Percentiles rank a stretch among this genome's conserved stretches.
Conservation (phyloP, 2,888 invertebrate genomes). For the Hedya salicella region DNA sequence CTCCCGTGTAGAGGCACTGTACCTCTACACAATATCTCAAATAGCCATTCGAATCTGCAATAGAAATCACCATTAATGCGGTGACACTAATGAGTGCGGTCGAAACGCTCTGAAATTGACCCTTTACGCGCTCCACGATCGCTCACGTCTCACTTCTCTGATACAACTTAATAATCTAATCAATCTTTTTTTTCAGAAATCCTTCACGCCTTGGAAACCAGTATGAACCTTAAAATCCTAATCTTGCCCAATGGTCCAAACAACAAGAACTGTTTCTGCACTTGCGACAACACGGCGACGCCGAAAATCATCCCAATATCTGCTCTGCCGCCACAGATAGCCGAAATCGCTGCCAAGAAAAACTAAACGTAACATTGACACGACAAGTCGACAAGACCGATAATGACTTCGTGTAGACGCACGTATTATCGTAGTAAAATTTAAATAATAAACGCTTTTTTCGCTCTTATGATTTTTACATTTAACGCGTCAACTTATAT, state of each 20-base stretch:
- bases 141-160: too few species aligned
- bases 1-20: too few species aligned
- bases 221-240: constrained; percentile 59
- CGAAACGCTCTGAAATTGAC: too few species aligned
- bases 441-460: too few species aligned
- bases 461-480: too few species aligned
- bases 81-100: too few species aligned
- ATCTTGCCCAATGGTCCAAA: constrained; percentile 59
- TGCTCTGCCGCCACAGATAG: constrained; percentile 48
- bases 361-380: constrained; percentile 27
- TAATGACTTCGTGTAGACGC: background rate
- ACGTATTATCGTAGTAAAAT: background rate
- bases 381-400: background rate
- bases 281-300: constrained; percentile 54
- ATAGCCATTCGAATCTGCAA: too few species aligned
- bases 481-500: too few species aligned
- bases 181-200: constrained; percentile 57
- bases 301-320: constrained; percentile 57
- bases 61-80: too few species aligned
- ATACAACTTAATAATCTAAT: too few species aligned
- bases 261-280: constrained; percentile 65
- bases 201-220: constrained; percentile 59
- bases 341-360: constrained; percentile 23
- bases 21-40: too few species aligned
- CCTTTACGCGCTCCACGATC: too few species aligned